Evolutionary conservation across 2,888 invertebrate species (phyloP).

Genomic region (Pedicia rivosa): DNA sequence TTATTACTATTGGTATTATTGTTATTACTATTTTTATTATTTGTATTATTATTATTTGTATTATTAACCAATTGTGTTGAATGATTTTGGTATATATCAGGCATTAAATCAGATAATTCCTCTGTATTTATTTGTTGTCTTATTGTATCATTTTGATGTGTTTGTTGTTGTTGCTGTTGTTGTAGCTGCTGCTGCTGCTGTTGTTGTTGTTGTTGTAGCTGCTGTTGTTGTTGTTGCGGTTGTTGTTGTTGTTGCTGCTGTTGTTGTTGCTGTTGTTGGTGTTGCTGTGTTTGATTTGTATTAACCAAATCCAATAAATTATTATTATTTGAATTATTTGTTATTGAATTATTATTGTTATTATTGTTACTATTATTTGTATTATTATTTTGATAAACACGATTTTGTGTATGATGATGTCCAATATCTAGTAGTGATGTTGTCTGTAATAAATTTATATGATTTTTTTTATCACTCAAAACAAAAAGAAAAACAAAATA

Average conservation of each 20-base stretch:
- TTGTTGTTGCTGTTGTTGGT: slow-evolving; percentile 5
- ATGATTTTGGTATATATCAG: slow-evolving; percentile 15
- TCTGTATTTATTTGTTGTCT: slow-evolving; percentile 6
- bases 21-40: too few species aligned
- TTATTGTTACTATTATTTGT: not conserved
- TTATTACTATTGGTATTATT: slow-evolving; percentile 6
- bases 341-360: not conserved
- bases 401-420: slow-evolving; percentile 1
- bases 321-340: not conserved
- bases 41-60: too few species aligned
- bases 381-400: slow-evolving; percentile 1
- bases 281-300: slow-evolving; percentile 6
- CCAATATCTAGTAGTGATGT: slow-evolving; percentile 5
- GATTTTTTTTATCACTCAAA: not conserved
- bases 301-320: slow-evolving; percentile 4
- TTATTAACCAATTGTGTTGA: too few species aligned
- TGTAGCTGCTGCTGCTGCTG: too few species aligned
- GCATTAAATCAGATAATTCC: slow-evolving; percentile 11
- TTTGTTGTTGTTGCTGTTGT: slow-evolving; percentile 9
- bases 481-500: too few species aligned
- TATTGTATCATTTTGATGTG: not conserved
- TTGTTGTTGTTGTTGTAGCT: slow-evolving; percentile 6
- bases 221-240: too few species aligned
- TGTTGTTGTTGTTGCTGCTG: slow-evolving; percentile 8
- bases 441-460: not conserved